Evolutionary conservation across 2,888 invertebrate species (phyloP).

Genomic region (Andrena hattorfiana): DNA sequence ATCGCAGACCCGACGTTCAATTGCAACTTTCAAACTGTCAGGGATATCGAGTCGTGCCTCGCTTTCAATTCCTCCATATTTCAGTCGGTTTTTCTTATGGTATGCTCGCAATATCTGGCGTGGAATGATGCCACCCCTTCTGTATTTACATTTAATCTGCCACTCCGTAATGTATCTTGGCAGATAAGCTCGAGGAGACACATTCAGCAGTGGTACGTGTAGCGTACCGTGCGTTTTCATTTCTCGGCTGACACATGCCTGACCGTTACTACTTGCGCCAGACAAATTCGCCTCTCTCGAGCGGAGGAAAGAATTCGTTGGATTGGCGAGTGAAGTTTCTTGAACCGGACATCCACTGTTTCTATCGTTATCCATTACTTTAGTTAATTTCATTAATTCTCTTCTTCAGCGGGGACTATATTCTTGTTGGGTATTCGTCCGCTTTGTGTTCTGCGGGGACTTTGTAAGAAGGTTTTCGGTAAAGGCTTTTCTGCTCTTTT

Average conservation of each 20-base stretch:
- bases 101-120: neutral
- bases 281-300: neutral
- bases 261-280: conserved; percentile 39
- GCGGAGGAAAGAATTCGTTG: neutral
- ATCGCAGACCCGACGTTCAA: conserved; percentile 7
- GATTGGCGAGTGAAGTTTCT: neutral
- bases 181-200: neutral
- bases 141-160: neutral
- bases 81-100: neutral
- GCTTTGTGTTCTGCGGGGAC: neutral
- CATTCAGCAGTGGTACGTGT: neutral
- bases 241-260: conserved; percentile 37
- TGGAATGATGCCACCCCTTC: neutral
- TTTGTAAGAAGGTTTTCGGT: conserved; percentile 16
- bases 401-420: too few relatives aligned
- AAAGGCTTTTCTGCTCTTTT: conserved; percentile 12
- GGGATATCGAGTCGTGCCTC: conserved; percentile 35
- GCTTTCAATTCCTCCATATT: conserved; percentile 15
- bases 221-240: conserved; percentile 9
- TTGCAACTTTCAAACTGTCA: conserved; percentile 36
- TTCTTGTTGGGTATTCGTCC: neutral
- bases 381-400: neutral
- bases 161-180: neutral
- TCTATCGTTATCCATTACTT: too few relatives aligned
- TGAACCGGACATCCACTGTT: neutral